These are phyloP conservation scores for Rhagonycha lutea DNA, from an alignment of 2,888 invertebrate species.

Conservation along the genomic window DNA sequence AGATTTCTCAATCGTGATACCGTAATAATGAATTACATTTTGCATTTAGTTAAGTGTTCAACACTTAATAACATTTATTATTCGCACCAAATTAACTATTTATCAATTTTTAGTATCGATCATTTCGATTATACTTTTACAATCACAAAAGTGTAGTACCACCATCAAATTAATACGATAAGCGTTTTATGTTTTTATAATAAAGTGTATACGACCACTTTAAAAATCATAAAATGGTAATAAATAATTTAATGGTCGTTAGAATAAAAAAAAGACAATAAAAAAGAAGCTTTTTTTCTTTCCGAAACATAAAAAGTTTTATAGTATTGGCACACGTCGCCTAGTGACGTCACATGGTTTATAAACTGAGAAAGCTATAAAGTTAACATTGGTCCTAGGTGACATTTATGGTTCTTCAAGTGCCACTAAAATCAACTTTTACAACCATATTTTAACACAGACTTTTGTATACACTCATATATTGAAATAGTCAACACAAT, in stretches of 20 bases:
- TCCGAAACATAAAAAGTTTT: slow-evolving; percentile 42
- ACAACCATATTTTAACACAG: slow-evolving; percentile 54
- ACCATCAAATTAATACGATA: background rate
- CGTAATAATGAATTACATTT: background rate
- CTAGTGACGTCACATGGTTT: slow-evolving; percentile 37
- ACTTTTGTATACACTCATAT: slow-evolving; percentile 39
- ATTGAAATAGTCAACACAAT: slow-evolving; percentile 38
- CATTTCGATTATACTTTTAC: background rate
- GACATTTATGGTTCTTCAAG: slow-evolving; percentile 65
- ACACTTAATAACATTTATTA: slow-evolving; percentile 2
- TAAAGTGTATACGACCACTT: background rate
- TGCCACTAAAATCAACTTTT: slow-evolving; percentile 62
- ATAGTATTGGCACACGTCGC: slow-evolving; percentile 41
- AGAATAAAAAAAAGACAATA: slow-evolving; percentile 34
- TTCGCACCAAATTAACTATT: background rate
- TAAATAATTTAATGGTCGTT: slow-evolving; percentile 6
- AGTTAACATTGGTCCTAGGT: slow-evolving; percentile 51
- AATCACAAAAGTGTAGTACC: background rate
- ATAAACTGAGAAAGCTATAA: slow-evolving; percentile 47
- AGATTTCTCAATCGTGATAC: slow-evolving; percentile 4
- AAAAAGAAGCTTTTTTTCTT: slow-evolving; percentile 34
- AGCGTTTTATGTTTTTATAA: background rate
- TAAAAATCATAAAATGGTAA: slow-evolving; percentile 6
- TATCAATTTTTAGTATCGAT: background rate
- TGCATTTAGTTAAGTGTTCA: background rate